These are phyloP conservation scores for Amiota communis DNA, from an alignment of 2,888 invertebrate genomes.

Conservation along the genomic window DNA sequence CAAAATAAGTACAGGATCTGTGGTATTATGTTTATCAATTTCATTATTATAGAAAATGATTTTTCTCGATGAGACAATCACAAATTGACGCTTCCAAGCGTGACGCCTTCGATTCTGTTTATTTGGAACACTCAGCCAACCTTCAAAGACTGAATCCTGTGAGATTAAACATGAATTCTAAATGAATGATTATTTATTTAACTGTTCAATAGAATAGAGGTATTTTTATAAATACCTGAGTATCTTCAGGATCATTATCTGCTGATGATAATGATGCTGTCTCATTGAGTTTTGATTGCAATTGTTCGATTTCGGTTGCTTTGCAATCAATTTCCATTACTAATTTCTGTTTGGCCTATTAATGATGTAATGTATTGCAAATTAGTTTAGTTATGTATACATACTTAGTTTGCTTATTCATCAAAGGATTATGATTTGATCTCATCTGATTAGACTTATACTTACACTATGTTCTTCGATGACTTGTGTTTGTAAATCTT, in stretches of 20 bases:
- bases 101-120: slow-evolving; percentile 95
- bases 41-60: slow-evolving; percentile 98
- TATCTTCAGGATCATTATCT: slow-evolving; percentile 87
- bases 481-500: slow-evolving; percentile 88
- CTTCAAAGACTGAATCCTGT: slow-evolving; percentile 88
- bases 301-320: slow-evolving; percentile 95
- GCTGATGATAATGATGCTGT: slow-evolving; percentile 93
- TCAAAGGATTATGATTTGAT: too few relatives aligned
- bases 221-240: slow-evolving; percentile 69
- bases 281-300: slow-evolving; percentile 90
- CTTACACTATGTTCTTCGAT: slow-evolving; percentile 84
- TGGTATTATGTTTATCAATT: slow-evolving; percentile 91
- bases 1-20: slow-evolving; percentile 92
- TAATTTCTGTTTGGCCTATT: slow-evolving; percentile 78
- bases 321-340: slow-evolving; percentile 98
- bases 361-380: slow-evolving; percentile 9
- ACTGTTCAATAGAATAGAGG: slow-evolving; percentile 10
- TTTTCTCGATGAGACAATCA: slow-evolving; percentile 96
- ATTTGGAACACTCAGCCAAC: slow-evolving; percentile 96
- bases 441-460: not conserved
- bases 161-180: slow-evolving; percentile 67
- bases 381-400: not conserved
- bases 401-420: not conserved
- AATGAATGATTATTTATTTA: slow-evolving; percentile 34
- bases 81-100: slow-evolving; percentile 98